Conservation (phyloP, 92 coral and sea anemone genomes). For the Desmophyllum pertusum region DNA sequence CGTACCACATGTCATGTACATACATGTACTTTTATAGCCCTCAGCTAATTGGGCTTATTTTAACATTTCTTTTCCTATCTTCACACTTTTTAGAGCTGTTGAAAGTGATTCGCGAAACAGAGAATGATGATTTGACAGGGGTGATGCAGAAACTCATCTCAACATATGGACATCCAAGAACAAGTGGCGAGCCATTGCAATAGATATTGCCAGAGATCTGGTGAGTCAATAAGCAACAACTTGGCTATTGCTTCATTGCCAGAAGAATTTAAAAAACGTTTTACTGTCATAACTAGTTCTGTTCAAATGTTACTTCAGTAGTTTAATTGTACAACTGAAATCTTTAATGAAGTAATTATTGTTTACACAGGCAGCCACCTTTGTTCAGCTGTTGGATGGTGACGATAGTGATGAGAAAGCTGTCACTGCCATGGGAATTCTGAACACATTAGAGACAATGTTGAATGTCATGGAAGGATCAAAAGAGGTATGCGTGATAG, state of each 20-base stretch:
- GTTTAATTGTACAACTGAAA: background rate
- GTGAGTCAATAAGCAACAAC: slow-evolving; percentile 83
- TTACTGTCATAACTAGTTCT: background rate
- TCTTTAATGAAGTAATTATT: background rate
- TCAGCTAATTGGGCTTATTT: too few relatives aligned
- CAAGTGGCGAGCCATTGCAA: slow-evolving; percentile 90
- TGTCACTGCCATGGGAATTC: slow-evolving; percentile 96
- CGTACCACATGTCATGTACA: too few relatives aligned
- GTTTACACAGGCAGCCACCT: slow-evolving; percentile 80
- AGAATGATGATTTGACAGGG: slow-evolving; percentile 91
- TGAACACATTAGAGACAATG: slow-evolving; percentile 95
- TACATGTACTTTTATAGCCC: too few relatives aligned
- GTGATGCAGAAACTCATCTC: slow-evolving; percentile 90
- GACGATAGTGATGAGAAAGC: slow-evolving; percentile 87
- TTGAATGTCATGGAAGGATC: slow-evolving; percentile 89
- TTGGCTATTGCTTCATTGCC: slow-evolving; percentile 37
- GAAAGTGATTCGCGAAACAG: slow-evolving; percentile 89
- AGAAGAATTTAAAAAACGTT: slow-evolving; percentile 28
- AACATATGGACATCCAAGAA: slow-evolving; percentile 87
- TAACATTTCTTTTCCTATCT: background rate
- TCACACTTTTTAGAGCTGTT: slow-evolving; percentile 68
- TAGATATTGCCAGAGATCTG: slow-evolving; percentile 89
- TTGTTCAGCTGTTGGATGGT: slow-evolving; percentile 82
- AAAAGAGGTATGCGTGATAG: slow-evolving; percentile 78
- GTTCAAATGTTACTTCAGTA: background rate